These are phyloP conservation scores for Chionomys nivalis DNA, from an alignment of 2,113 vertebrate genomes.

Conservation along the genomic window DNA sequence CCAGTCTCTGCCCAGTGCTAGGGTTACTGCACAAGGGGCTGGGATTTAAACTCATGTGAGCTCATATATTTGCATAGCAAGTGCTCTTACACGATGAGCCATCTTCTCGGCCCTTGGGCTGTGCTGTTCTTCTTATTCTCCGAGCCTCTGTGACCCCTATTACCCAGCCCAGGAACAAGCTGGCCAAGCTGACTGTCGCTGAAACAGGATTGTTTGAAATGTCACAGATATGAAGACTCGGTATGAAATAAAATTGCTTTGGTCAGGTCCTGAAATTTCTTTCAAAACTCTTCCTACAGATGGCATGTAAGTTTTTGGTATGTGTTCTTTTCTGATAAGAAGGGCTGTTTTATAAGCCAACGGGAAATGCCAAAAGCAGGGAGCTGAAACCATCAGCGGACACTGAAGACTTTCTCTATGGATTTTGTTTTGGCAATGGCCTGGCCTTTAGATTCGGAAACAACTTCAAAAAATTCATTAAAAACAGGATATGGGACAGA, in stretches of 20 bases:
- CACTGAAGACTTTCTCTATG: constrained; percentile 31
- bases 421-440: constrained; percentile 23
- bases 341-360: not conserved
- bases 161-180: not conserved
- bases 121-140: not conserved
- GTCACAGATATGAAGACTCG: not conserved
- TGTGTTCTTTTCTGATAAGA: not conserved
- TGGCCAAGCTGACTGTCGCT: not conserved
- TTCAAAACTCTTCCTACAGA: not conserved
- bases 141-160: not conserved
- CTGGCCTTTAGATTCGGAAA: constrained; percentile 41
- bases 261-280: not conserved
- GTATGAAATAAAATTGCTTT: constrained; percentile 4
- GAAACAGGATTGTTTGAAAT: not conserved
- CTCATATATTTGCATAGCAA: not conserved
- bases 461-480: not conserved
- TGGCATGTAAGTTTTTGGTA: no score
- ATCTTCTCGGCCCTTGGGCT: not conserved
- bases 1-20: not conserved
- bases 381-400: not conserved
- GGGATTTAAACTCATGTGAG: not conserved
- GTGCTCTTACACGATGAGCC: not conserved
- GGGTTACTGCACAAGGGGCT: not conserved
- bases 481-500: constrained; percentile 18
- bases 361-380: not conserved